These are phyloP conservation scores for Poicephalus meyeri DNA, from an alignment of 2,113 vertebrate species.

Conservation along the genomic window DNA sequence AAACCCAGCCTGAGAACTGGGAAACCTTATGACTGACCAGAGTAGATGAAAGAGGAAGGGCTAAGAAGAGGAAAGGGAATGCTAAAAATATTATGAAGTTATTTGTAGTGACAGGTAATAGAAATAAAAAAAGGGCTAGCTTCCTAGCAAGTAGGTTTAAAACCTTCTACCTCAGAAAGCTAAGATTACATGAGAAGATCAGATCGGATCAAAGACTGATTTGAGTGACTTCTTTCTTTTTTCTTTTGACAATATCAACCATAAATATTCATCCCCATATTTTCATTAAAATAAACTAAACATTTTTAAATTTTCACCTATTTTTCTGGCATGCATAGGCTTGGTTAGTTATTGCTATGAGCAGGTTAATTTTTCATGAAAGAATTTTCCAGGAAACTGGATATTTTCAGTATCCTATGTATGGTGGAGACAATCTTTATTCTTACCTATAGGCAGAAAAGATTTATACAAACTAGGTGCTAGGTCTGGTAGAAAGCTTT, in stretches of 20 bases:
- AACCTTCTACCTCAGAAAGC: background rate
- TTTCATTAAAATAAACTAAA: background rate
- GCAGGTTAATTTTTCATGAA: background rate
- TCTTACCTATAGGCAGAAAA: background rate
- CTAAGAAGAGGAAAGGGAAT: background rate
- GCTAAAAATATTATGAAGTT: background rate
- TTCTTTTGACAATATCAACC: background rate
- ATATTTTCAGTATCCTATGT: background rate
- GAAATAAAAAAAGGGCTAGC: background rate
- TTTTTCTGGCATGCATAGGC: background rate
- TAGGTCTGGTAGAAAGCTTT: background rate
- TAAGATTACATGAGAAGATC: background rate
- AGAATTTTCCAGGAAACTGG: background rate
- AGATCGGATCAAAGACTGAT: background rate
- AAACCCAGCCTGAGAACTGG: background rate
- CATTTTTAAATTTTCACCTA: background rate
- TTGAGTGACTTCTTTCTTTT: background rate
- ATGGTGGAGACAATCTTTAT: background rate
- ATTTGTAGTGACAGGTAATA: background rate
- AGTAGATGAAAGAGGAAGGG: background rate
- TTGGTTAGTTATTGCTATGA: background rate
- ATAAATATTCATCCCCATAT: background rate
- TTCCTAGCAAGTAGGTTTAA: background rate
- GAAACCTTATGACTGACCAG: background rate
- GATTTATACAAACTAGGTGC: background rate